phyloP scores from a whole-genome alignment of 2,888 invertebrate genomes.

The Nymphalis c-album region DNA sequence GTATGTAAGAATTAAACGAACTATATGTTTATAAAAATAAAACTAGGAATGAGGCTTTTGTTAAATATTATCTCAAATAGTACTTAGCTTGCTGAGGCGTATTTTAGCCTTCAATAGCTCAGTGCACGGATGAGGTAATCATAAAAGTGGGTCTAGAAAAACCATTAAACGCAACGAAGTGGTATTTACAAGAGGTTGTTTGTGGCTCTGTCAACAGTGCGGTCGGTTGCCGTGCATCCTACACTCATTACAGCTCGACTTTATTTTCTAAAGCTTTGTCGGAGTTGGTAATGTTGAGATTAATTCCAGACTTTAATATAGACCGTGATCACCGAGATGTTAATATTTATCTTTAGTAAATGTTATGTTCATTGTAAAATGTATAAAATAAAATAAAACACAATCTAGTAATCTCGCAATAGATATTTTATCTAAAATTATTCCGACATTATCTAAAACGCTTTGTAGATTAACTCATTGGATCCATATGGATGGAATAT shows the following conservation, averaged over 20 bases:
- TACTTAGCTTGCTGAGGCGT: neutral
- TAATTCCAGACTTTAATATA: conserved; percentile 10
- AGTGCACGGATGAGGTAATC: conserved; percentile 17
- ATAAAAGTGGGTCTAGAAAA: conserved; percentile 23
- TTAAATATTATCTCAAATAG: neutral
- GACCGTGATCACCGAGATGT: neutral
- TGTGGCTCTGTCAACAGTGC: conserved; percentile 33
- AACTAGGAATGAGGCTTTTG: neutral
- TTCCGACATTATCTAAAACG: neutral
- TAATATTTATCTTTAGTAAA: conserved; percentile 10
- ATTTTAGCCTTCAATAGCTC: conserved; percentile 14
- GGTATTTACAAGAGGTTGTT: conserved; percentile 19
- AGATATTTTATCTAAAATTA: no score
- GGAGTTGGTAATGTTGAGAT: conserved; percentile 9
- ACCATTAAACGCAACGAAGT: conserved; percentile 31
- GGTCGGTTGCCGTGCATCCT: conserved; percentile 27
- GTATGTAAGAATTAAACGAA: neutral
- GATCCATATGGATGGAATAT: neutral
- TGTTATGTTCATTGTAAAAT: neutral
- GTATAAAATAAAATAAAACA: no score
- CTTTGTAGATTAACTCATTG: no score
- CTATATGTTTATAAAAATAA: neutral
- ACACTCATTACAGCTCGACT: conserved; percentile 24
- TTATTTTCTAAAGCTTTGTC: conserved; percentile 12
- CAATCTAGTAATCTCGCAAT: neutral